These are phyloP conservation scores for Falco columbarius DNA, from an alignment of 2,797 vertebrate species.

Conservation along the genomic window DNA sequence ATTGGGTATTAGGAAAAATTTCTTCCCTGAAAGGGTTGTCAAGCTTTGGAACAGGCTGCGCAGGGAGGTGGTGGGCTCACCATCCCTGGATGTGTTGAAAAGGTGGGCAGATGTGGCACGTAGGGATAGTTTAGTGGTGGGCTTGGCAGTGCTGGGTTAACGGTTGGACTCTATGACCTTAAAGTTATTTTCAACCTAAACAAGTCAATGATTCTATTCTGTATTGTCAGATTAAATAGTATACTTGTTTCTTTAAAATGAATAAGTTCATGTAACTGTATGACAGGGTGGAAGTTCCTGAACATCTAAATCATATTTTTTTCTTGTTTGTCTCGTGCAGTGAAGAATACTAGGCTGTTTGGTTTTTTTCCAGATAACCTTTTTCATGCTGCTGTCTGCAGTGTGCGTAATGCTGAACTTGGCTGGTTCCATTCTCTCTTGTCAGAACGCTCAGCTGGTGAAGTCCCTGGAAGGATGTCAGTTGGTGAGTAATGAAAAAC, in stretches of 20 bases:
- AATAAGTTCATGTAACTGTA: background rate
- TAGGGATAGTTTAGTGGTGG: too few species aligned
- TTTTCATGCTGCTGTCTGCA: constrained; percentile 98
- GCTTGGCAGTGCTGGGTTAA: too few species aligned
- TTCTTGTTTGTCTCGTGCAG: background rate
- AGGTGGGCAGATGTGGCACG: too few species aligned
- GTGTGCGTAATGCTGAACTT: constrained; percentile 99
- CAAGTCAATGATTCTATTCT: too few species aligned
- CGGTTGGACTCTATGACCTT: too few species aligned
- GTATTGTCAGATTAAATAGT: background rate
- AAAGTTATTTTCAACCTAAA: too few species aligned
- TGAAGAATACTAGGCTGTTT: constrained; percentile 15
- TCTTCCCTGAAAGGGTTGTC: too few species aligned
- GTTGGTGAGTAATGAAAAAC: constrained; percentile 84
- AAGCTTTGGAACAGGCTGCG: too few species aligned
- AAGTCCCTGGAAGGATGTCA: constrained; percentile 95
- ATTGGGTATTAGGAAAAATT: too few species aligned
- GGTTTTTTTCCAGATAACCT: constrained; percentile 87
- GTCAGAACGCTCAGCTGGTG: constrained; percentile 97
- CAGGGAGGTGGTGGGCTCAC: too few species aligned
- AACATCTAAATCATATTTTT: background rate
- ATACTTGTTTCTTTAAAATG: background rate
- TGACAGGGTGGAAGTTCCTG: background rate
- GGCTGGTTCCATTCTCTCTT: constrained; percentile 97
- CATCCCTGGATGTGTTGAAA: too few species aligned